Conservation (phyloP, 1,140 invertebrate genomes). For the Bicyclus anynana region DNA sequence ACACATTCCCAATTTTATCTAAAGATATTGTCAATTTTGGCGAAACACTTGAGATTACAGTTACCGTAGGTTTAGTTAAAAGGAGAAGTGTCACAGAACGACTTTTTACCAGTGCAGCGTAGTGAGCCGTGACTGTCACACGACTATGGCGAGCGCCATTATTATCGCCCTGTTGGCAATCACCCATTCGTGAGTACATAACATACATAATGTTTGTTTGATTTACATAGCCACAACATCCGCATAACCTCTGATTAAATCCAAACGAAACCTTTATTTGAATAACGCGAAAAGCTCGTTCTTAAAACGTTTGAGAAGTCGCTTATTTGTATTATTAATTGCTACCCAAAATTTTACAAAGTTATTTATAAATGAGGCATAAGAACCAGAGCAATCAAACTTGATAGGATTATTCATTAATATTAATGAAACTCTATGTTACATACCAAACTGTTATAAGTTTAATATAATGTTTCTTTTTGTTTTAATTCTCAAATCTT, state of each 20-base stretch:
- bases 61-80: slow-evolving; percentile 15
- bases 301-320: too few relatives aligned
- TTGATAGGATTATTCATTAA: too few relatives aligned
- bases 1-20: slow-evolving; percentile 6
- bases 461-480: too few relatives aligned
- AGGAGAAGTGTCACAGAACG: slow-evolving; percentile 13
- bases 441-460: too few relatives aligned
- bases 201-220: slow-evolving; percentile 23
- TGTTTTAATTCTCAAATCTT: too few relatives aligned
- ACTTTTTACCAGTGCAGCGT: slow-evolving; percentile 35
- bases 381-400: too few relatives aligned
- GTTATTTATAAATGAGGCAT: too few relatives aligned
- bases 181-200: slow-evolving; percentile 50
- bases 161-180: slow-evolving; percentile 49
- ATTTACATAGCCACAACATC: slow-evolving; percentile 14
- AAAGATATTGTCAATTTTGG: slow-evolving; percentile 6
- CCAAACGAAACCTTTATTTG: too few relatives aligned
- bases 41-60: slow-evolving; percentile 40
- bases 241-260: background rate
- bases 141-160: slow-evolving; percentile 47
- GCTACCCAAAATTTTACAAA: too few relatives aligned
- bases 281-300: too few relatives aligned
- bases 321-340: too few relatives aligned
- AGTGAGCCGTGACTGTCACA: slow-evolving; percentile 32
- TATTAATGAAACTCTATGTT: too few relatives aligned